A percentile compares a stretch with the other conserved stretches of the same genome.
phyloP scores from a whole-genome alignment of 2,888 invertebrate species.

The Conistra vaccinii region DNA sequence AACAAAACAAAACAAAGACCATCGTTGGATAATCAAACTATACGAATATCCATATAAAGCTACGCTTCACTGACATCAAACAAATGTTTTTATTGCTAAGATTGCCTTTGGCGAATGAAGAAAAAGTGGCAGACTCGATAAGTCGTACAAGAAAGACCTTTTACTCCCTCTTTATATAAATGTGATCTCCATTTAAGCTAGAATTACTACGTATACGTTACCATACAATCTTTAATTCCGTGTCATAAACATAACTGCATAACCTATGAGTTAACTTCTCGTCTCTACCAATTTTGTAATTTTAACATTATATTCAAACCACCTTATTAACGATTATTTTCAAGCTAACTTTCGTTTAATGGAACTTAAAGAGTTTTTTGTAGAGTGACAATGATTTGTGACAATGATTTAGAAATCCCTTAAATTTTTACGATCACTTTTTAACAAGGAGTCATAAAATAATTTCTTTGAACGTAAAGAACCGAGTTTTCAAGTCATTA shows the following conservation, averaged over 20 bases:
- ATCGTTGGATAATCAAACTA: slow-evolving; percentile 37
- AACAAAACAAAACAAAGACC: slow-evolving; percentile 41
- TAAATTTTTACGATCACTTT: slow-evolving; percentile 42
- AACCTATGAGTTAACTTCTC: slow-evolving; percentile 17
- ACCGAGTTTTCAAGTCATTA: slow-evolving; percentile 48
- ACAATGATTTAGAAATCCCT: slow-evolving; percentile 54
- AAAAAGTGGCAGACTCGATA: slow-evolving; percentile 21
- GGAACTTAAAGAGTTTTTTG: slow-evolving; percentile 54
- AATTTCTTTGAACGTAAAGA: slow-evolving; percentile 40
- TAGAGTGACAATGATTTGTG: slow-evolving; percentile 69
- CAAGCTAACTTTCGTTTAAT: slow-evolving; percentile 63
- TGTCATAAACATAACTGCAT: neutral
- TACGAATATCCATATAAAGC: slow-evolving; percentile 14
- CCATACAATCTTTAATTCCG: neutral
- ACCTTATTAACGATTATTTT: slow-evolving; percentile 65
- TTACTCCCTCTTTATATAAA: neutral
- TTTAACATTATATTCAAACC: slow-evolving; percentile 43
- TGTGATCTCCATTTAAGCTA: neutral
- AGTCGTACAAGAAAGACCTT: slow-evolving; percentile 3
- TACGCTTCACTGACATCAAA: slow-evolving; percentile 19
- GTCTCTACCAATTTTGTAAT: slow-evolving; percentile 22
- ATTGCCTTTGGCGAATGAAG: slow-evolving; percentile 15
- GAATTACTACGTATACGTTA: neutral
- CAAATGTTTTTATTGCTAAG: slow-evolving; percentile 31
- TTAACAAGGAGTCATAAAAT: slow-evolving; percentile 33